Evolutionary conservation across 2,113 vertebrate genomes (phyloP).

Genomic region (Cololabis saira): DNA sequence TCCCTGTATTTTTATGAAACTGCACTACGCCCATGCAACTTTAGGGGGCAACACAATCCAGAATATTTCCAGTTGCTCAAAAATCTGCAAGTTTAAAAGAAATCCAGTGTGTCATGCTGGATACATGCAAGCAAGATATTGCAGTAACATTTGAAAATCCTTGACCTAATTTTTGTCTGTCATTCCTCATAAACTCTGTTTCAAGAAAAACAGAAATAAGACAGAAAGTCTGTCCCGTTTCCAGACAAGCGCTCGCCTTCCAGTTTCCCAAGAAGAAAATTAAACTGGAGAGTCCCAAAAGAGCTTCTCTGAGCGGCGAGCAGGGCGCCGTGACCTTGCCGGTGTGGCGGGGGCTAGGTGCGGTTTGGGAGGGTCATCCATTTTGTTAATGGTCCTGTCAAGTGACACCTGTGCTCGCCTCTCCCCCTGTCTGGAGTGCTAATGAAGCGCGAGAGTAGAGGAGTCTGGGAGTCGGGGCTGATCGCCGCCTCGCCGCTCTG

Average conservation of each 20-base stretch:
- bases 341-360: conserved; percentile 70
- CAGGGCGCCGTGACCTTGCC: conserved; percentile 77
- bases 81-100: conserved; percentile 22
- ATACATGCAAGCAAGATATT: conserved; percentile 4
- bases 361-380: conserved; percentile 79
- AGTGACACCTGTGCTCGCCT: conserved; percentile 84
- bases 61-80: conserved; percentile 24
- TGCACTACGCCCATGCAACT: conserved; percentile 64
- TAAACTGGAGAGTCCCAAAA: conserved; percentile 43
- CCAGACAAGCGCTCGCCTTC: conserved; percentile 12
- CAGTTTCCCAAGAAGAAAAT: conserved; percentile 55
- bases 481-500: conserved; percentile 52
- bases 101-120: conserved; percentile 6
- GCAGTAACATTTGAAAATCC: conserved; percentile 30
- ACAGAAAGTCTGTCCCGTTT: conserved; percentile 10
- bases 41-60: conserved; percentile 77
- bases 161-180: conserved; percentile 46
- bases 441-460: conserved; percentile 80
- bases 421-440: conserved; percentile 82
- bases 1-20: background rate
- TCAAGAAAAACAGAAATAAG: conserved; percentile 6
- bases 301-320: conserved; percentile 55
- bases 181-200: conserved; percentile 22
- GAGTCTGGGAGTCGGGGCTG: conserved; percentile 74
- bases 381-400: conserved; percentile 86